Conservation (phyloP, 2,113 vertebrate species). For the Indri indri region DNA sequence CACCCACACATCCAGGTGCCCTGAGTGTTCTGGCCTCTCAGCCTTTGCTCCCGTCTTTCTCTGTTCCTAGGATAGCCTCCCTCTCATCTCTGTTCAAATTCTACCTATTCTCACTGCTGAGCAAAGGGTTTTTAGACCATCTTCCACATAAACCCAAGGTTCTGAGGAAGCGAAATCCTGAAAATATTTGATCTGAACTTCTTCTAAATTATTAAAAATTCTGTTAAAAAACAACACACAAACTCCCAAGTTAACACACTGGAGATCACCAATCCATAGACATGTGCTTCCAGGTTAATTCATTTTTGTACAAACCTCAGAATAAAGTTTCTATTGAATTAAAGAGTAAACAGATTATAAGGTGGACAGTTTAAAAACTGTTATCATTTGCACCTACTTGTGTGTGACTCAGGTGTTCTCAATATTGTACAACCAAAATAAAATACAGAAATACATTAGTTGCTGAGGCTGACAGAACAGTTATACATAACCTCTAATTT, state of each 20-base stretch:
- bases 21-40: background rate
- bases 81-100: background rate
- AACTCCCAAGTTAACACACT: background rate
- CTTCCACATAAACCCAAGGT: background rate
- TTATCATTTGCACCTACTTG: background rate
- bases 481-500: background rate
- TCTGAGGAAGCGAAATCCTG: slow-evolving; percentile 16
- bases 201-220: slow-evolving; percentile 41
- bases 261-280: background rate
- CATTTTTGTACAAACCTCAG: slow-evolving; percentile 35
- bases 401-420: background rate
- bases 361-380: background rate
- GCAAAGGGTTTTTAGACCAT: background rate
- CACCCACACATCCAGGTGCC: background rate
- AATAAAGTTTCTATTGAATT: slow-evolving; percentile 37
- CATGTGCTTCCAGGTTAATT: background rate
- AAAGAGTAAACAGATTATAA: slow-evolving; percentile 13
- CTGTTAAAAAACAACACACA: background rate
- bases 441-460: background rate
- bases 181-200: background rate
- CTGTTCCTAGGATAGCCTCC: background rate
- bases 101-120: background rate
- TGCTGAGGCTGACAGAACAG: background rate
- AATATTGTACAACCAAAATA: background rate
- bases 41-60: background rate